Conservation (phyloP, 2,888 invertebrate genomes). For the Brachynemurus nebulosus region DNA sequence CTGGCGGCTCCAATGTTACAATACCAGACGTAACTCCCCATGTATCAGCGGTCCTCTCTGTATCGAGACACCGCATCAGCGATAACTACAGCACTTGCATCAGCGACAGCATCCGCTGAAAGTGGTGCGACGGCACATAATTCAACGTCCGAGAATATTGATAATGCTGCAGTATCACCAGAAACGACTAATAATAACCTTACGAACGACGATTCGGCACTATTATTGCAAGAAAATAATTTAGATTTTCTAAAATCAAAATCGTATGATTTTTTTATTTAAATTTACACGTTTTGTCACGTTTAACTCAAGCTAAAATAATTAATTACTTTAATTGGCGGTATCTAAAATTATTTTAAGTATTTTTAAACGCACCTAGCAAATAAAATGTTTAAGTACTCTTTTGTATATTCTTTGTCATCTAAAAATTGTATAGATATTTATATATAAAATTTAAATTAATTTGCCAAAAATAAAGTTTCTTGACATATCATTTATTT, state of each 20-base stretch:
- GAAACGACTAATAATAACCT: background rate
- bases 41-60: background rate
- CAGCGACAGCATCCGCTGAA: background rate
- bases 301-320: too few species aligned
- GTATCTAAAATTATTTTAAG: too few species aligned
- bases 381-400: too few species aligned
- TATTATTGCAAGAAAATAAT: background rate
- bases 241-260: background rate
- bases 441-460: too few species aligned
- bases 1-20: conserved; percentile 92
- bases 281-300: too few species aligned
- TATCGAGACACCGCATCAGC: background rate
- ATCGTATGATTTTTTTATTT: conserved; percentile 1
- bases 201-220: background rate
- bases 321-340: too few species aligned
- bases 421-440: too few species aligned
- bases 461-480: too few species aligned
- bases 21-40: conserved; percentile 79
- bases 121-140: background rate
- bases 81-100: background rate
- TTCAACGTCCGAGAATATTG: background rate
- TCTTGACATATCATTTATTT: too few species aligned
- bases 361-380: too few species aligned
- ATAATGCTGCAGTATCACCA: background rate
- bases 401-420: too few species aligned